These are phyloP conservation scores for Tribolium freemani DNA, from an alignment of 2,888 invertebrate species.

Conservation along the genomic window DNA sequence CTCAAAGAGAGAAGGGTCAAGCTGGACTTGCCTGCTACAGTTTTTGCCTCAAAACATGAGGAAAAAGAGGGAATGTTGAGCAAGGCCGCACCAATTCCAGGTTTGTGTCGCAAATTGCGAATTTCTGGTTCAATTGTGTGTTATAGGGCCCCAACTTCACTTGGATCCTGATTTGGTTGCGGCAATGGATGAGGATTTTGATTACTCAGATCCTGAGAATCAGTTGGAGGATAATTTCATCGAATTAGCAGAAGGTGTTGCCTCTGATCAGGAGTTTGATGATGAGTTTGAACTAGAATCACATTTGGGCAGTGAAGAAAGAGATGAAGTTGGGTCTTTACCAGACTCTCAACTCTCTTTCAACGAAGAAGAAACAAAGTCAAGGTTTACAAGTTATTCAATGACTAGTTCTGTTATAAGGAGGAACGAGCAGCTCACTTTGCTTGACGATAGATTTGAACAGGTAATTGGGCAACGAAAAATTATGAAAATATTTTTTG, in stretches of 20 bases:
- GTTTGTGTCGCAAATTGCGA: neutral
- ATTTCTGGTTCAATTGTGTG: constrained; percentile 23
- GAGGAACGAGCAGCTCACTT: constrained; percentile 84
- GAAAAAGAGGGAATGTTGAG: constrained; percentile 88
- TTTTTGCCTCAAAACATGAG: constrained; percentile 72
- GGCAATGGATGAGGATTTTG: constrained; percentile 93
- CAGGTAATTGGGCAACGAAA: constrained; percentile 69
- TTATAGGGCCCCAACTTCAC: constrained; percentile 74
- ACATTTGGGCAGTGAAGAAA: constrained; percentile 62
- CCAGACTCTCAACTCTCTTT: constrained; percentile 68
- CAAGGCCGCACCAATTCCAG: constrained; percentile 78
- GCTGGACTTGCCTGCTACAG: constrained; percentile 55
- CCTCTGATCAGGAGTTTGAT: constrained; percentile 67
- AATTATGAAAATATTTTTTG: constrained; percentile 28
- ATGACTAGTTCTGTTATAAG: constrained; percentile 92
- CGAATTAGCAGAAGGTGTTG: constrained; percentile 79
- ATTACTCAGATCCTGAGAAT: constrained; percentile 87
- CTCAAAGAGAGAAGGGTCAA: constrained; percentile 48
- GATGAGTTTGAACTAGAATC: constrained; percentile 60
- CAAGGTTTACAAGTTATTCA: constrained; percentile 93
- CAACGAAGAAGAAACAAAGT: constrained; percentile 83
- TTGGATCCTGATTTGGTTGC: constrained; percentile 94
- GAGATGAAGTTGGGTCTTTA: constrained; percentile 68
- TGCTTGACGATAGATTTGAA: constrained; percentile 92
- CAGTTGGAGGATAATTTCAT: constrained; percentile 94